Base-by-base conservation (phyloP, 2,888 invertebrate species). In the Dryobotodes eremita region DNA sequence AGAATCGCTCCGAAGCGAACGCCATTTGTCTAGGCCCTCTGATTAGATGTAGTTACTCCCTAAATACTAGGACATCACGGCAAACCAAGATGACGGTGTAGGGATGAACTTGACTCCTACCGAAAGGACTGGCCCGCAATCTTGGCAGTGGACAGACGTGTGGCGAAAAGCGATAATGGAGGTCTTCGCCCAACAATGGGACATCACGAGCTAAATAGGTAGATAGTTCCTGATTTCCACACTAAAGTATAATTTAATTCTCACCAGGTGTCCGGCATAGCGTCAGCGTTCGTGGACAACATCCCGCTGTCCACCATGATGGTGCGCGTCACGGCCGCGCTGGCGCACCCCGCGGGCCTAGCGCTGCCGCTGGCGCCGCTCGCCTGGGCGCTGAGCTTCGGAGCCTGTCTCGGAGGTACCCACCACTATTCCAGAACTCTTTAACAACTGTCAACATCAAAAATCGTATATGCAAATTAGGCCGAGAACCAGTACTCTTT, bases 241-340 rank as follows among this genome's bases (percentile, higher is more conserved):
- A 42, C 1, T 46, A 61, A 61, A 31, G 10, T 61, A 31, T 31
- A 26, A n/a, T 11, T 15, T n/a, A 46, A 11, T 61, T 6, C 13
- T 20, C 17, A 1, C 0, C 97, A 98, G 98, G 98, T 98, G 0
- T 99, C 99, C 0, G 99, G 98, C 0, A 89, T 98, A 23, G 98
- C 98, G 0, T 99, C 99, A 6, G 98, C 99, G 1, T 98, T 99
- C 92, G 98, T 99, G 3, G 99, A 99, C 95, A 99, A 99, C 94
- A 98, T 99, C 75, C 99, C 99, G 0, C 97, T 99, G 79, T 98
- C 99, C 0, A 99, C 99, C 0, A 99, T 99, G 98, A 99, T 99
- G 99, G 97, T 99, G 5, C 97, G 98, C 57, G 98, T 99, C 65
- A 98, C 98, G n/a, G 98, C 97, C 0, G 97, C 97, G 57, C 92